These are phyloP conservation scores for Synergus gifuensis DNA, from an alignment of 2,888 invertebrate genomes.

Conservation along the genomic window DNA sequence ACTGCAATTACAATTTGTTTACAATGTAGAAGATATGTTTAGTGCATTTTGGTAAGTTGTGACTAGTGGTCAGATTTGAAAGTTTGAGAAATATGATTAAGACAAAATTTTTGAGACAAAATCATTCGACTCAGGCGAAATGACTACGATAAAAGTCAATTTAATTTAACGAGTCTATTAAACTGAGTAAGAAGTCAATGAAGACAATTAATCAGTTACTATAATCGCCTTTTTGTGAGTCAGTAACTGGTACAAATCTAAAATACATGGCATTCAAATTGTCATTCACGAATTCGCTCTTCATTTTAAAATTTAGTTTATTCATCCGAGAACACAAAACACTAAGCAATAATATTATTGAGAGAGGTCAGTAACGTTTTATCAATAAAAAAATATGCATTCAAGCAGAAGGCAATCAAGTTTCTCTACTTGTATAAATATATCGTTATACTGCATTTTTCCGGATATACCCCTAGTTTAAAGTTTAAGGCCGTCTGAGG, in stretches of 20 bases:
- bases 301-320: no score
- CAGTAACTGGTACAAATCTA: background rate
- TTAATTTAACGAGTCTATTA: background rate
- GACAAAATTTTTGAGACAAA: no score
- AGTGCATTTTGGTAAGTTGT: background rate
- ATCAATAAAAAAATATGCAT: background rate
- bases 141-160: background rate
- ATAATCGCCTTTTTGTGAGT: background rate
- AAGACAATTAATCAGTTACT: background rate
- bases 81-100: no score
- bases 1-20: slow-evolving; percentile 18
- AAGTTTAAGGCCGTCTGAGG: background rate
- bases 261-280: background rate
- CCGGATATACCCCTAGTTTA: background rate
- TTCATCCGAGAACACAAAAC: no score
- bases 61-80: background rate
- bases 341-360: background rate
- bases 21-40: background rate
- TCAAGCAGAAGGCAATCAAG: background rate
- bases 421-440: background rate
- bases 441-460: background rate
- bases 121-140: background rate
- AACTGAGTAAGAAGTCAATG: background rate
- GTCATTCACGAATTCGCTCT: no score
- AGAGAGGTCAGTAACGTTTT: background rate